Evolutionary conservation across 2,888 invertebrate species (phyloP).

Genomic region (Crocallis elinguaria): DNA sequence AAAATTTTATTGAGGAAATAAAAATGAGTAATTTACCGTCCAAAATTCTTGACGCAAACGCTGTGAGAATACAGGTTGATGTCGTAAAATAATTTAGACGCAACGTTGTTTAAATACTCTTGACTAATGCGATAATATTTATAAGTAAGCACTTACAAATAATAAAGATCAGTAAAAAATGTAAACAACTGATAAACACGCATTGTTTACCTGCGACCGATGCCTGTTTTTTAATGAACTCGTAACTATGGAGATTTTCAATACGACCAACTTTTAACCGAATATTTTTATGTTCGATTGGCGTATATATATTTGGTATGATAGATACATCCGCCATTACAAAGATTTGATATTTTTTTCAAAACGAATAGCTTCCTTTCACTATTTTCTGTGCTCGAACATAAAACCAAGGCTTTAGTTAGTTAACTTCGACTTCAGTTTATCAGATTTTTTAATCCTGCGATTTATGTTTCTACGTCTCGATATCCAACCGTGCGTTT

Average conservation of each 20-base stretch:
- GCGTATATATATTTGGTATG: too few relatives aligned
- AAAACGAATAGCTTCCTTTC: too few relatives aligned
- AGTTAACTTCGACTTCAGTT: too few relatives aligned
- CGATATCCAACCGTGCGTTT: too few relatives aligned
- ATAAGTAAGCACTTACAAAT: background rate
- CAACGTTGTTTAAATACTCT: constrained; percentile 1
- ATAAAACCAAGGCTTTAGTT: background rate
- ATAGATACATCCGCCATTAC: too few relatives aligned
- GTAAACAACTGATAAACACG: background rate
- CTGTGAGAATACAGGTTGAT: constrained; percentile 19
- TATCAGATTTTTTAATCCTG: too few relatives aligned
- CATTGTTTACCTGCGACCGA: background rate
- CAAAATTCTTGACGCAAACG: constrained; percentile 16
- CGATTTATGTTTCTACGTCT: too few relatives aligned
- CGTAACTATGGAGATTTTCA: background rate
- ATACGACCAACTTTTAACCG: too few relatives aligned
- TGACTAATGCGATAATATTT: constrained; percentile 4
- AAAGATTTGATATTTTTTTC: too few relatives aligned
- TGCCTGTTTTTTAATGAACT: background rate
- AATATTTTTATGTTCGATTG: too few relatives aligned
- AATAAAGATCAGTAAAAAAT: background rate
- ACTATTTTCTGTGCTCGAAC: too few relatives aligned
- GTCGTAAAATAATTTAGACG: constrained; percentile 4
- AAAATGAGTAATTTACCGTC: constrained; percentile 12
- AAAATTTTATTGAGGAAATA: constrained; percentile 30